phyloP scores from a whole-genome alignment of 2,113 vertebrate genomes.

The Symphodus melops region DNA sequence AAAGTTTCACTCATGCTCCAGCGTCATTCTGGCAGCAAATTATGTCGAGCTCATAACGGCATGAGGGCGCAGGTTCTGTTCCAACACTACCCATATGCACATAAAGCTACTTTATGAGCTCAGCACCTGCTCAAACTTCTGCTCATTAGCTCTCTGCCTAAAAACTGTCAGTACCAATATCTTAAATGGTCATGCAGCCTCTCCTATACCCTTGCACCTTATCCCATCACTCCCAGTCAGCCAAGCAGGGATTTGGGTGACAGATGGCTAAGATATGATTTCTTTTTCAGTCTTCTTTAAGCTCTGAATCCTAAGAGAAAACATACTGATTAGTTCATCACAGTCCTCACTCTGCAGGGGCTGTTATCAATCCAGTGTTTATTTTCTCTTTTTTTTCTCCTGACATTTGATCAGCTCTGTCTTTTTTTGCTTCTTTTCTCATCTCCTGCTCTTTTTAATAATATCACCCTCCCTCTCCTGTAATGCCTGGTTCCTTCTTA shows the following conservation, averaged over 20 bases:
- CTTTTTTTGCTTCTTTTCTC: conserved; percentile 35
- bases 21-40: conserved; percentile 65
- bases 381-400: conserved; percentile 12
- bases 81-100: conserved; percentile 54
- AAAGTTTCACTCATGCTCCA: conserved; percentile 52
- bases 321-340: conserved; percentile 58
- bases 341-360: conserved; percentile 27
- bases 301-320: conserved; percentile 46
- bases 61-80: conserved; percentile 46
- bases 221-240: conserved; percentile 59
- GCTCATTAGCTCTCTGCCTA: conserved; percentile 47
- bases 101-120: conserved; percentile 65
- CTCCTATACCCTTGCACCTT: conserved; percentile 12
- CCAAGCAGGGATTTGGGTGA: conserved; percentile 53
- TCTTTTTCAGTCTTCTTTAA: conserved; percentile 42
- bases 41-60: conserved; percentile 58
- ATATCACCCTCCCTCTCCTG: conserved; percentile 19
- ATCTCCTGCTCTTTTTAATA: conserved; percentile 42
- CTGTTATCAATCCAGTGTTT: conserved; percentile 54
- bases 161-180: conserved; percentile 57
- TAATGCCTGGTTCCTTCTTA: conserved; percentile 21
- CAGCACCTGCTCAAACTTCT: conserved; percentile 47
- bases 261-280: conserved; percentile 70
- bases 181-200: conserved; percentile 4
- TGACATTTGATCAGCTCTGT: conserved; percentile 12